A percentile compares a stretch with the other conserved stretches of the same genome.
phyloP scores from a whole-genome alignment of 1,140 invertebrate genomes.

The Drosophila malerkotliana region DNA sequence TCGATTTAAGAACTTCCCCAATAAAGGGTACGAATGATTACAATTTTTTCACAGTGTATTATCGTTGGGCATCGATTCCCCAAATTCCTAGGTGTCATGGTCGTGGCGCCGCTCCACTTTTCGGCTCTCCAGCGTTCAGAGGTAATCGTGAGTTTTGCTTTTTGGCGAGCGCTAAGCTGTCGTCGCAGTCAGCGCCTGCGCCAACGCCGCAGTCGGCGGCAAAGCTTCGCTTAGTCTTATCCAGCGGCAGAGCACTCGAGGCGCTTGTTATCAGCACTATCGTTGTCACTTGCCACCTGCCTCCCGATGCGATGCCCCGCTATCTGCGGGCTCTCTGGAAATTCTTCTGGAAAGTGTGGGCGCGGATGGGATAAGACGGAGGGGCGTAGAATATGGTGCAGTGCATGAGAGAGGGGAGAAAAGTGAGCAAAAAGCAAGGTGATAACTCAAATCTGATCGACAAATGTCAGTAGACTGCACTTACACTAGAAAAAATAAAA shows the following conservation, averaged over 20 bases:
- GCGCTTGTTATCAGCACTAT: conserved; percentile 66
- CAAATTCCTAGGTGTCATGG: conserved; percentile 23
- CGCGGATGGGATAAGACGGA: not conserved
- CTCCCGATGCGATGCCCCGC: conserved; percentile 11
- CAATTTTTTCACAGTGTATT: not conserved
- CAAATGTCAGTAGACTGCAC: conserved; percentile 51
- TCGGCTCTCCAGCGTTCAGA: not conserved
- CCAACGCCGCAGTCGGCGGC: conserved; percentile 11
- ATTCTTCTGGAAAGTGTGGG: conserved; percentile 14
- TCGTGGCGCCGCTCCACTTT: conserved; percentile 35
- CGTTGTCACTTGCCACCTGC: conserved; percentile 31
- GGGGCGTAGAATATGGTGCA: not conserved
- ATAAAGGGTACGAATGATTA: not conserved
- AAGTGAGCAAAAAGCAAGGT: conserved; percentile 22
- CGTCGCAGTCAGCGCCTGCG: conserved; percentile 3
- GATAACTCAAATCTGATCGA: conserved; percentile 66
- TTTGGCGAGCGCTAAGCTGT: conserved; percentile 36
- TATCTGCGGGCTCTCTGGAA: conserved; percentile 18
- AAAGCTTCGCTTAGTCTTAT: conserved; percentile 45
- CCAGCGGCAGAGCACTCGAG: conserved; percentile 46
- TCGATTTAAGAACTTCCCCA: too few relatives aligned
- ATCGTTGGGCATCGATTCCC: not conserved
- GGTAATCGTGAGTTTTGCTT: conserved; percentile 54
- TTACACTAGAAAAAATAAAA: conserved; percentile 13
- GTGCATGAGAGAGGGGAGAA: conserved; percentile 14